phyloP scores from a whole-genome alignment of 2,113 vertebrate species.

The Pelmatolapia mariae region DNA sequence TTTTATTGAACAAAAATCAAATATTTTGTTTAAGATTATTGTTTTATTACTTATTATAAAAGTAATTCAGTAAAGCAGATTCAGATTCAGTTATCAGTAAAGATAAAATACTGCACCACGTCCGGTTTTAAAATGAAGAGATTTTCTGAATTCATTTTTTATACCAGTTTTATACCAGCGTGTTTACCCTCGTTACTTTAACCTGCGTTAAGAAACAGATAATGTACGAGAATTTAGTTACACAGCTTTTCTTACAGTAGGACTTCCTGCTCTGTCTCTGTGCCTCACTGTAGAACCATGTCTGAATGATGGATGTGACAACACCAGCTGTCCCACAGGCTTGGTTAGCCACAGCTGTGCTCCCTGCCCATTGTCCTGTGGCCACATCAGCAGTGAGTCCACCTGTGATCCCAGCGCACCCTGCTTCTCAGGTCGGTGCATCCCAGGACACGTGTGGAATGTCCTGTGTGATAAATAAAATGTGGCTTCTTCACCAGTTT shows the following conservation, averaged over 20 bases:
- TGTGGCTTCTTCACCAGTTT: not conserved
- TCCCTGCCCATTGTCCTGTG: slow-evolving; percentile 82
- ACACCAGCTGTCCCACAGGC: slow-evolving; percentile 69
- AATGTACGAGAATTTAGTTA: accelerated
- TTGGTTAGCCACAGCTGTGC: slow-evolving; percentile 70
- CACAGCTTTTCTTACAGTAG: not conserved
- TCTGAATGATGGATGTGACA: slow-evolving; percentile 70
- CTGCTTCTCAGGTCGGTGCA: slow-evolving; percentile 76
- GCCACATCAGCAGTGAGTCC: slow-evolving; percentile 63
- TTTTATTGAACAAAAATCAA: not conserved
- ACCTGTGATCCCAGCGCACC: slow-evolving; percentile 47
- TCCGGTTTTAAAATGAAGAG: no score
- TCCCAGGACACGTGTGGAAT: not conserved
- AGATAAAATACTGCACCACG: no score
- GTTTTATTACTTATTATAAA: not conserved
- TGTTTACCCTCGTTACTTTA: not conserved
- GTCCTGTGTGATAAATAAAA: not conserved
- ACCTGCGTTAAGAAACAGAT: not conserved
- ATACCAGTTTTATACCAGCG: no score
- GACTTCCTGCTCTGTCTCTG: not conserved
- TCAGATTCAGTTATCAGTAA: no score
- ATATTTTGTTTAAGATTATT: not conserved
- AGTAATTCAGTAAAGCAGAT: not conserved
- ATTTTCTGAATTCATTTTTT: no score
- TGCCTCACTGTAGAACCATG: slow-evolving; percentile 67